Percentiles rank a stretch among this genome's conserved stretches.
Conservation (phyloP, 2,888 invertebrate genomes). For the Lepetodrilus schrolli region DNA sequence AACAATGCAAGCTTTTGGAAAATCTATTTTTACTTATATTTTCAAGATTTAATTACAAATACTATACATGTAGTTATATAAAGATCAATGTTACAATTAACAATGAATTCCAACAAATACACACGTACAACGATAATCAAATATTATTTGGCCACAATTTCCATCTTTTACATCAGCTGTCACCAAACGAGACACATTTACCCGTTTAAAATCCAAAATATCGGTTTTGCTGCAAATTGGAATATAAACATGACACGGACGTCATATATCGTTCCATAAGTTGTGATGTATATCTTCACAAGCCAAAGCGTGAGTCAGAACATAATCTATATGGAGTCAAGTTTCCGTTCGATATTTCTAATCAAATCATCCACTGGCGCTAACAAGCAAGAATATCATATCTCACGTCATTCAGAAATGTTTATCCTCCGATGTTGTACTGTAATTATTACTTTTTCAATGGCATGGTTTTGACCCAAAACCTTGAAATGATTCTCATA, state of each 20-base stretch:
- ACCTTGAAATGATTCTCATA: not conserved
- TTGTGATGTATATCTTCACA: not conserved
- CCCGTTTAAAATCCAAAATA: too few species aligned
- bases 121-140: too few species aligned
- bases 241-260: not conserved
- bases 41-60: not conserved
- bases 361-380: not conserved
- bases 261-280: too few species aligned
- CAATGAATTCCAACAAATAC: too few species aligned
- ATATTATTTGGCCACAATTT: too few species aligned
- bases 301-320: not conserved
- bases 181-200: too few species aligned
- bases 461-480: not conserved
- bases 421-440: not conserved
- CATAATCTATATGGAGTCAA: not conserved
- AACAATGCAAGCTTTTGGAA: too few species aligned
- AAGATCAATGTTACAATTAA: too few species aligned
- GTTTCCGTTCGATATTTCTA: not conserved
- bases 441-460: slow-evolving; percentile 7
- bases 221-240: too few species aligned
- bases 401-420: not conserved
- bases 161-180: too few species aligned
- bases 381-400: not conserved
- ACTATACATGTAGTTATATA: too few species aligned
- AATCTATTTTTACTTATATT: too few species aligned